Base-by-base conservation (phyloP, 2,113 vertebrate species). In the Atractosteus spatula region DNA sequence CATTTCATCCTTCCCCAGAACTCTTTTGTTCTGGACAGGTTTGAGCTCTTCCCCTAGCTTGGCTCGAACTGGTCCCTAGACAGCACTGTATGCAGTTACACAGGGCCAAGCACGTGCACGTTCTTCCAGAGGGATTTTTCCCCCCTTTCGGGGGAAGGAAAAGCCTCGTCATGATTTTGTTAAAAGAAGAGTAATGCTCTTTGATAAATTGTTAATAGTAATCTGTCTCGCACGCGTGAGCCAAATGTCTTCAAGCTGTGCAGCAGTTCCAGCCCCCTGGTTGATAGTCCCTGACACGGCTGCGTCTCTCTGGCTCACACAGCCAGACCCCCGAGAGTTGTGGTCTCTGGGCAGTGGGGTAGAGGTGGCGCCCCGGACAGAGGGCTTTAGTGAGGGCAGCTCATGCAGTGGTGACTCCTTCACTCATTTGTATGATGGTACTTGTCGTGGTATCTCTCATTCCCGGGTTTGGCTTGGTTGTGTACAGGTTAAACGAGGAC, bases 201-300 rank as follows among this genome's bases (percentile, higher is more conserved):
- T 77, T 5, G 75, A 77, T 82, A 86, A 86, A 89, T 84, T 78
- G 80, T 88, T 90, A 85, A 89, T 88, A 89, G 89, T 91, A 90
- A 89, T 89, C 83, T 80, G 79, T 88, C 80, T 81, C 80, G 82
- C 83, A 85, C 88, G 85, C 88, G 90, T 83, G 81, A 91, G 84
- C 87, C 84, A 86, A 88, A 86, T 87, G 86, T 89, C 86, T 82
- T 5, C 79, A 74, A 88, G 88, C 88, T 86, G 84, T 88, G 87
- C 88, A 87, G 89, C 88, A 88, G 86, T 89, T 89, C 89, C 87
- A 84, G 76, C 63, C 79, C 85, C 57, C 73, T 92, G 89, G 90
- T 86, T 86, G 87, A 89, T 91, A 83, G 83, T 80, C 78, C 79
- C 82, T 75, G 79, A 81, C 84, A 82, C 79, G 82, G 83, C 77